A percentile compares a stretch with the other conserved stretches of the same genome.
These are phyloP conservation scores for Fulica atra DNA, from an alignment of 2,113 vertebrate species.

Conservation along the genomic window DNA sequence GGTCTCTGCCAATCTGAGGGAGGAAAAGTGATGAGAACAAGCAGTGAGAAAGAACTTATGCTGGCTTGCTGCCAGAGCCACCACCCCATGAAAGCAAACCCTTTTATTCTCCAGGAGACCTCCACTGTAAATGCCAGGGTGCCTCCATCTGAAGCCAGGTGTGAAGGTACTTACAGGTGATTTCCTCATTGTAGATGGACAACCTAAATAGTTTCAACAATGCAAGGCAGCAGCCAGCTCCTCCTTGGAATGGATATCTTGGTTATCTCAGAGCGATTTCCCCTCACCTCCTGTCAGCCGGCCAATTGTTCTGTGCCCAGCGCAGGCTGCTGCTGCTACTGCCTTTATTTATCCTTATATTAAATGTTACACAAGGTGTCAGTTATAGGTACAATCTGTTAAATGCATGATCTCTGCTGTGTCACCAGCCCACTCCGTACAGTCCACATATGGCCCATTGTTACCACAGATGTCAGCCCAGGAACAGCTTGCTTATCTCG, in stretches of 20 bases:
- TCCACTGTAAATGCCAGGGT: background rate
- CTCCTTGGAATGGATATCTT: background rate
- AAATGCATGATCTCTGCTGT: background rate
- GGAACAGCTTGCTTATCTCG: conserved; percentile 11
- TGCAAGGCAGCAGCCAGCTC: background rate
- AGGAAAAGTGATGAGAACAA: background rate
- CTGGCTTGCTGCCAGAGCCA: background rate
- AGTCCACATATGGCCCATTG: conserved; percentile 28
- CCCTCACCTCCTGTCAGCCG: background rate
- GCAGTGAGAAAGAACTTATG: background rate
- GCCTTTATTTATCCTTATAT: background rate
- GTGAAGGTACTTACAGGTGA: background rate
- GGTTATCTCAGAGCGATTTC: background rate
- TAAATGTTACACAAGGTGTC: background rate
- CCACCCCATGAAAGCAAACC: background rate
- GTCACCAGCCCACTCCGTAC: background rate
- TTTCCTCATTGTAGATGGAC: background rate
- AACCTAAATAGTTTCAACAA: background rate
- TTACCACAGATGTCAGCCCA: conserved; percentile 35
- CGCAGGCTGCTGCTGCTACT: fast-evolving
- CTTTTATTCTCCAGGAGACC: background rate
- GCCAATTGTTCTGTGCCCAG: background rate
- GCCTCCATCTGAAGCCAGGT: background rate
- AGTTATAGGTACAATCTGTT: conserved; percentile 7
- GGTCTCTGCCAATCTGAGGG: background rate